Conservation (phyloP, 2,797 vertebrate genomes). For the Carapus acus region DNA sequence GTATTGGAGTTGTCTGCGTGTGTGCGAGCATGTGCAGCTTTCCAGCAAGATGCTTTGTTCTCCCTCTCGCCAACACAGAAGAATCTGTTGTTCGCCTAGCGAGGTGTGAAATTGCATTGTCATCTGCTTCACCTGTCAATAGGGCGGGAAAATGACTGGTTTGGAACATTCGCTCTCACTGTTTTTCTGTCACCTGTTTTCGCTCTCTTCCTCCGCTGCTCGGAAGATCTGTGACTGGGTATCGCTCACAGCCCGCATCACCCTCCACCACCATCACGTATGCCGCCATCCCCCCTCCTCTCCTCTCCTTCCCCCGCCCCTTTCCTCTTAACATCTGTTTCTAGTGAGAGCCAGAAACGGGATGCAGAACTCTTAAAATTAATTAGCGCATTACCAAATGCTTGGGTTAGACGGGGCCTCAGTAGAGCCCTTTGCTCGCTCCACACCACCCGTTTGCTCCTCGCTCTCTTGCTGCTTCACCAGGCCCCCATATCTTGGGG, state of each 20-base stretch:
- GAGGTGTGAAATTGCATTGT: conserved; percentile 65
- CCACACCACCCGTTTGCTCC: conserved; percentile 25
- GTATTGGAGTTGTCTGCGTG: conserved; percentile 1
- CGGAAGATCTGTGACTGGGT: conserved; percentile 45
- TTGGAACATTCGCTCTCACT: conserved; percentile 20
- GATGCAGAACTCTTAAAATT: conserved; percentile 68
- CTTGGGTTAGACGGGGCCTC: conserved; percentile 51
- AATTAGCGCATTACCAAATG: conserved; percentile 69
- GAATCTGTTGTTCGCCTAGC: conserved; percentile 48
- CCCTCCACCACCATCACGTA: conserved; percentile 10
- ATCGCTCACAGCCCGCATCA: conserved; percentile 30
- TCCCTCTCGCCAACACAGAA: conserved; percentile 29
- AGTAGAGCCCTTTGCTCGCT: conserved; percentile 24
- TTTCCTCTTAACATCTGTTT: conserved; percentile 63
- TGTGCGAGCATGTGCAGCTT: conserved; percentile 7
- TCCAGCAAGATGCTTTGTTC: conserved; percentile 49
- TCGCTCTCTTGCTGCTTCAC: conserved; percentile 37
- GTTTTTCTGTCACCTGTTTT: conserved; percentile 21
- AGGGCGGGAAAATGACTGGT: conserved; percentile 15
- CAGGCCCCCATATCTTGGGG: conserved; percentile 18
- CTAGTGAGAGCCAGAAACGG: conserved; percentile 51
- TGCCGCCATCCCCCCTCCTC: too few relatives aligned
- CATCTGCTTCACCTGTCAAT: conserved; percentile 61
- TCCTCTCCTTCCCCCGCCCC: conserved; percentile 1
- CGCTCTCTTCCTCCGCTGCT: conserved; percentile 15